Conservation (phyloP, 2,113 vertebrate genomes). For the Thunnus maccoyii region DNA sequence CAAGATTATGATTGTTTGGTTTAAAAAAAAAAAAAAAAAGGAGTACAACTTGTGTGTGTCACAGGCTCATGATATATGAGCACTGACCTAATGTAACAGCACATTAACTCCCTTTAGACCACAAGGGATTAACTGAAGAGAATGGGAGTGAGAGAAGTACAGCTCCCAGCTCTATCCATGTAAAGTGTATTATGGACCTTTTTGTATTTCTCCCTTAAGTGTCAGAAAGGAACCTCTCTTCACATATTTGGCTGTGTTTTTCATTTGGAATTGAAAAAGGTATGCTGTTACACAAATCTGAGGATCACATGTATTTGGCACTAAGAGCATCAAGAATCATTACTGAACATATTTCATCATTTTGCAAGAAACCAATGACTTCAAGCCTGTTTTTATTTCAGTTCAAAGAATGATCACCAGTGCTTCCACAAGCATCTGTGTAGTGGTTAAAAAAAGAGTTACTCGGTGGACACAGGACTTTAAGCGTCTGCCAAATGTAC, state of each 20-base stretch:
- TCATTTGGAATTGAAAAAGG: not conserved
- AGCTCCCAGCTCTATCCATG: constrained; percentile 7
- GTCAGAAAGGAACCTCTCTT: not conserved
- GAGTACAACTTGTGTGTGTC: not conserved
- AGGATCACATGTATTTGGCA: not conserved
- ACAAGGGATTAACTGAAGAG: constrained; percentile 9
- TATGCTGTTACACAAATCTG: not conserved
- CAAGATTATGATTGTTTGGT: too few species aligned
- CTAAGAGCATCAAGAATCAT: not conserved
- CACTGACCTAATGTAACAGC: constrained; percentile 6
- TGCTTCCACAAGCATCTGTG: constrained; percentile 38
- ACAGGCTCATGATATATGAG: constrained; percentile 12
- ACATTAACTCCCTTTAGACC: constrained; percentile 23
- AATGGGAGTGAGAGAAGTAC: not conserved
- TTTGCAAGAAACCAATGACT: not conserved
- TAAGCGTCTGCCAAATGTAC: constrained; percentile 39
- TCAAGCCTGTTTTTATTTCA: constrained; percentile 38
- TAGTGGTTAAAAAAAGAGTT: constrained; percentile 8
- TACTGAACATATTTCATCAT: not conserved
- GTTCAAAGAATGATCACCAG: constrained; percentile 7
- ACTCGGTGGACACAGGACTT: constrained; percentile 27
- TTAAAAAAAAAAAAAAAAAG: too few species aligned
- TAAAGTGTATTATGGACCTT: not conserved
- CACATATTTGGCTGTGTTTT: not conserved
- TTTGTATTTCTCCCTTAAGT: not conserved